A percentile compares a stretch with the other conserved stretches of the same genome.
Evolutionary conservation across 2,888 invertebrate genomes (phyloP).

Genomic region (Pseudococcus jackbeardsleyi): DNA sequence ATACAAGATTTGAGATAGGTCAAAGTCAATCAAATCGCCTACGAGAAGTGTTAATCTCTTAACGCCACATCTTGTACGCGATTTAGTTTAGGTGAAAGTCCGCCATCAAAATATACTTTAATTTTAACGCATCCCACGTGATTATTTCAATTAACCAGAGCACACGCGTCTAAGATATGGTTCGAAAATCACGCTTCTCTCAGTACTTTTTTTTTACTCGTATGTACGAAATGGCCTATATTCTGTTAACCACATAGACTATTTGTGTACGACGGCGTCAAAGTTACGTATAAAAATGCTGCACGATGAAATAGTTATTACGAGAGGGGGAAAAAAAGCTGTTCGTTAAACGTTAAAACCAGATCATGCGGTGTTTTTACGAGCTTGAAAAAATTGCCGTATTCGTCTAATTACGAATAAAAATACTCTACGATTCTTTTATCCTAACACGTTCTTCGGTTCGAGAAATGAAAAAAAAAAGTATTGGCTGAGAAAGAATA

Average conservation of each 20-base stretch:
- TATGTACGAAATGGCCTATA: background rate
- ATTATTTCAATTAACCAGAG: conserved; percentile 26
- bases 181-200: conserved; percentile 34
- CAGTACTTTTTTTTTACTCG: background rate
- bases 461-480: background rate
- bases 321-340: background rate
- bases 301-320: conserved; percentile 16
- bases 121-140: conserved; percentile 40
- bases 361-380: conserved; percentile 31
- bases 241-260: background rate
- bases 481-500: background rate
- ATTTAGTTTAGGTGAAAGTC: conserved; percentile 22
- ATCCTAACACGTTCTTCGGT: background rate
- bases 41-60: background rate
- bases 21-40: conserved; percentile 36
- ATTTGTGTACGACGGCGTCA: background rate
- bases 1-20: conserved; percentile 6
- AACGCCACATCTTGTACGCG: conserved; percentile 4
- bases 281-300: background rate
- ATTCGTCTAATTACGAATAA: conserved; percentile 24
- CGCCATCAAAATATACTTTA: conserved; percentile 20
- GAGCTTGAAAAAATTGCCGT: conserved; percentile 2
- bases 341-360: background rate
- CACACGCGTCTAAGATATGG: conserved; percentile 38
- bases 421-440: background rate